These are phyloP conservation scores for Odontamblyopus rebecca DNA, from an alignment of 2,797 vertebrate species.

Conservation along the genomic window DNA sequence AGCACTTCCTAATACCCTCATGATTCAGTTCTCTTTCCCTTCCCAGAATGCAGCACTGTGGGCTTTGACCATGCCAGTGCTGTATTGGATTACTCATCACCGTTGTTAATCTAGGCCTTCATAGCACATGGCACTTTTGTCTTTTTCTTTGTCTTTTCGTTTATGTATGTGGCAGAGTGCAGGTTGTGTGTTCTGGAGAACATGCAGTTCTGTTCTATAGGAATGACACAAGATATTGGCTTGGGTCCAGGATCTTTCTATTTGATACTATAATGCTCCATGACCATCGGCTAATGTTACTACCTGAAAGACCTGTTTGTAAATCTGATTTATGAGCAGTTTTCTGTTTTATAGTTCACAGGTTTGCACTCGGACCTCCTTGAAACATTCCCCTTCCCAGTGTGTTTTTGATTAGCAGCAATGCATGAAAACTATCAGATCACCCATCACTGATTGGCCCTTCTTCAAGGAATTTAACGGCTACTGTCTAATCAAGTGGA, in stretches of 20 bases:
- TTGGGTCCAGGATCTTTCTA: conserved; percentile 6
- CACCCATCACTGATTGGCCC: conserved; percentile 19
- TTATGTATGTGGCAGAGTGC: conserved; percentile 12
- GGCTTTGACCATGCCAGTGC: conserved; percentile 56
- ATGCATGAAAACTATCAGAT: conserved; percentile 58
- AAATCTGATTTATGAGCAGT: conserved; percentile 15
- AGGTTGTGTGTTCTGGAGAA: neutral
- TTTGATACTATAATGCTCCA: neutral
- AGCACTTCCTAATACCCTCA: conserved; percentile 60
- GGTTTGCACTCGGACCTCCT: conserved; percentile 47
- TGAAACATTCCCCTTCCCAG: conserved; percentile 69
- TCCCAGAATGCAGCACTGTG: conserved; percentile 66
- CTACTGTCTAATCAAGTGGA: conserved; percentile 68
- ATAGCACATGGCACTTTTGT: conserved; percentile 21
- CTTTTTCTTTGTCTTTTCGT: conserved; percentile 15
- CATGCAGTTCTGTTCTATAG: neutral
- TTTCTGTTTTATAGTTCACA: conserved; percentile 22
- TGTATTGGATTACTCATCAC: conserved; percentile 67
- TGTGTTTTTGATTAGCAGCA: conserved; percentile 77
- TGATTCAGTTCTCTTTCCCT: conserved; percentile 68
- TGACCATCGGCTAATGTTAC: neutral
- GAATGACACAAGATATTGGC: neutral
- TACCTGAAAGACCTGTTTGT: neutral
- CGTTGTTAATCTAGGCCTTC: conserved; percentile 42
- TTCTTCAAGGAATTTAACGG: conserved; percentile 66